Conservation (phyloP, 2,888 invertebrate species). For the Dryobota labecula region DNA sequence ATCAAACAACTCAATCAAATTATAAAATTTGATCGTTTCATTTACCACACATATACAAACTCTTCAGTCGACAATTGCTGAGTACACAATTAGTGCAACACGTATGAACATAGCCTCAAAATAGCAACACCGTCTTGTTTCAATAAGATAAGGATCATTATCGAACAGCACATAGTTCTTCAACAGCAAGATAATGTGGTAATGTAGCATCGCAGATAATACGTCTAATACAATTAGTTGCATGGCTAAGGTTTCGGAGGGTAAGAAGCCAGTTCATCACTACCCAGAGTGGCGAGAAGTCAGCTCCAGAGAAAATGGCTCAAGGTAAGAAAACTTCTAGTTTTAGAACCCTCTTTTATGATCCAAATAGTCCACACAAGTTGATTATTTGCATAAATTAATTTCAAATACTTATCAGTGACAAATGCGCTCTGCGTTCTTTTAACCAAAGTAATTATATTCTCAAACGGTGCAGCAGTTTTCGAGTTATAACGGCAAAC, state of each 20-base stretch:
- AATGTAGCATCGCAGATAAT: constrained; percentile 67
- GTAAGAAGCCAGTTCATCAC: constrained; percentile 69
- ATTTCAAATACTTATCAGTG: neutral
- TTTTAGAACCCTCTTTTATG: neutral
- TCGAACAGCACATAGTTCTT: constrained; percentile 1
- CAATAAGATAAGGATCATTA: constrained; percentile 8
- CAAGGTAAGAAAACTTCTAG: constrained; percentile 49
- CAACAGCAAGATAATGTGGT: constrained; percentile 7
- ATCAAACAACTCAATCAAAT: constrained; percentile 1
- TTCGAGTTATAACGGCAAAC: neutral
- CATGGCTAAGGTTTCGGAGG: constrained; percentile 71
- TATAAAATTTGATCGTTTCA: neutral
- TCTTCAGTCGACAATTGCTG: constrained; percentile 22
- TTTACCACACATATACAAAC: constrained; percentile 18
- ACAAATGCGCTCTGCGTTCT: neutral
- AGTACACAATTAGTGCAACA: constrained; percentile 20
- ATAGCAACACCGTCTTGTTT: neutral
- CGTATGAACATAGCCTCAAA: too few relatives aligned
- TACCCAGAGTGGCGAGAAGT: constrained; percentile 55
- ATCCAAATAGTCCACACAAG: neutral
- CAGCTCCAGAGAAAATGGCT: constrained; percentile 49
- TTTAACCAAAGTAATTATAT: neutral
- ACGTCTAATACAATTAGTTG: constrained; percentile 76
- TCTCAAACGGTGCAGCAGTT: neutral
- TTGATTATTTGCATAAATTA: neutral